phyloP scores from a whole-genome alignment of 2,797 vertebrate genomes.

The Psittacula echo region DNA sequence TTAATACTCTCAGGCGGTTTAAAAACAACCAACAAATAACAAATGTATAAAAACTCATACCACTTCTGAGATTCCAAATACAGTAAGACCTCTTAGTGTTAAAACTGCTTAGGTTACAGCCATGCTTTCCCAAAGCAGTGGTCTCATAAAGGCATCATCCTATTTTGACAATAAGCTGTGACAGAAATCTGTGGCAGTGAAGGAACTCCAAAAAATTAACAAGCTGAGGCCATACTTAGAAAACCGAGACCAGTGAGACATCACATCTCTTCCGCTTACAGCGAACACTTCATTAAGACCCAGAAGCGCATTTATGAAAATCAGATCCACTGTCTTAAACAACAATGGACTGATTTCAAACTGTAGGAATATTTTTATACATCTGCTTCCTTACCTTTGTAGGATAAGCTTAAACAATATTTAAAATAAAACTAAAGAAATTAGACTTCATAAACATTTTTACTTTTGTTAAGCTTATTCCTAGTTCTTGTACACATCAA shows the following conservation, averaged over 20 bases:
- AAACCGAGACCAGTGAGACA: neutral
- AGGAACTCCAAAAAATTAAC: neutral
- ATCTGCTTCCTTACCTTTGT: neutral
- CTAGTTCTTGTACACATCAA: neutral
- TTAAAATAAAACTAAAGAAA: neutral
- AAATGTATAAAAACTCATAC: neutral
- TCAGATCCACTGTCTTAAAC: neutral
- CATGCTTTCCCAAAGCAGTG: neutral
- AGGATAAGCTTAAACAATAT: neutral
- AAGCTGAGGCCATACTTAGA: neutral
- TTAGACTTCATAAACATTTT: neutral
- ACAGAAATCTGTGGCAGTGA: neutral
- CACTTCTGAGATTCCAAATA: neutral
- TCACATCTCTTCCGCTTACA: neutral
- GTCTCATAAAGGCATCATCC: neutral
- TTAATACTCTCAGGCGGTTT: neutral
- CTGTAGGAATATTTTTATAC: neutral
- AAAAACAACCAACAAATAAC: neutral
- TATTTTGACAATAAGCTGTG: neutral
- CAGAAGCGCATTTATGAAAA: neutral
- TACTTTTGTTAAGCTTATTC: neutral
- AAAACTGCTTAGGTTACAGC: neutral
- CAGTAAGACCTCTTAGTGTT: neutral
- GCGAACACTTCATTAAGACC: neutral
- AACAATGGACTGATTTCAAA: neutral